These are phyloP conservation scores for Antheraea mylitta DNA, from an alignment of 1,140 invertebrate genomes.

Conservation along the genomic window DNA sequence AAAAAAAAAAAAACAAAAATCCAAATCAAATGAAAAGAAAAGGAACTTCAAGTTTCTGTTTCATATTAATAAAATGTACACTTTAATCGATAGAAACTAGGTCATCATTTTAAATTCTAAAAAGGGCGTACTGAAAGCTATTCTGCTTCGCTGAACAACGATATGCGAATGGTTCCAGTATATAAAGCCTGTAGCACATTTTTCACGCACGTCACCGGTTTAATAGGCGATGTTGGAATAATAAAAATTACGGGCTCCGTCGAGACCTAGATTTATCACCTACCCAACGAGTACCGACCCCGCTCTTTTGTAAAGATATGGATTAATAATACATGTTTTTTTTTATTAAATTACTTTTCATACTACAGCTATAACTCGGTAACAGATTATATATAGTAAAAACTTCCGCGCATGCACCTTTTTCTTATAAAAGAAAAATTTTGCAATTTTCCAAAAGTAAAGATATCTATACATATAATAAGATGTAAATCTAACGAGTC, in stretches of 20 bases:
- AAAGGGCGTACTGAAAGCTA: slow-evolving; percentile 7
- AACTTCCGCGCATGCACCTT: no score
- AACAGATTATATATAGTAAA: no score
- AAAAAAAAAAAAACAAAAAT: no score
- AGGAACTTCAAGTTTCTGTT: neutral
- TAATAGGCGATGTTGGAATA: slow-evolving; percentile 26
- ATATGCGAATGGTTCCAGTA: slow-evolving; percentile 10
- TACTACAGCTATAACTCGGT: no score
- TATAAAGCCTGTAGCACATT: slow-evolving; percentile 18
- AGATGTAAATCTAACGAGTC: no score
- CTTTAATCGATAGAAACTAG: neutral
- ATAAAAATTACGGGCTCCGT: slow-evolving; percentile 31
- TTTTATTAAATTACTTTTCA: neutral
- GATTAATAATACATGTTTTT: slow-evolving; percentile 1
- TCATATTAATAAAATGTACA: neutral
- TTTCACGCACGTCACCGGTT: slow-evolving; percentile 22
- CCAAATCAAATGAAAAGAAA: no score
- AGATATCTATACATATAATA: no score
- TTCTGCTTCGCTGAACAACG: slow-evolving; percentile 7
- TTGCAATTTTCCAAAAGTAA: no score
- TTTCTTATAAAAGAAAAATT: no score
- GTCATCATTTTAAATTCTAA: neutral
- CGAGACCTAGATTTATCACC: slow-evolving; percentile 27
- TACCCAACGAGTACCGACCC: neutral
- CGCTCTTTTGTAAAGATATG: slow-evolving; percentile 6